phyloP scores from a whole-genome alignment of 2,797 vertebrate species.

The Pantherophis vulpinus region DNA sequence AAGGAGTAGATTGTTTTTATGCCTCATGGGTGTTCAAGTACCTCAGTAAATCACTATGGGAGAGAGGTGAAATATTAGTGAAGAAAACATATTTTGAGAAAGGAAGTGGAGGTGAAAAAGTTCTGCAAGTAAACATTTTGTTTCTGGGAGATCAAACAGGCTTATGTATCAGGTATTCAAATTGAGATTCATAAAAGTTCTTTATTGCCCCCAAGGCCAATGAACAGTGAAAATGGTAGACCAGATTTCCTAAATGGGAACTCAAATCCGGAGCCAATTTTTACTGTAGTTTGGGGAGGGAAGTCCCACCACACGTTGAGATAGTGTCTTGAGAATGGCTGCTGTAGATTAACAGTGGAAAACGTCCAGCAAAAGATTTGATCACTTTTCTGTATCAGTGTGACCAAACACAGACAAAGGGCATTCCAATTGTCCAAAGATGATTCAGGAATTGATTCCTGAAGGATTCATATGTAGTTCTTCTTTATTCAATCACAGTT shows the following conservation, averaged over 20 bases:
- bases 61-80: background rate
- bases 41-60: background rate
- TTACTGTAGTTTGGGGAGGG: background rate
- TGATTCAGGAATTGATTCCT: background rate
- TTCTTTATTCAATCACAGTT: background rate
- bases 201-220: background rate
- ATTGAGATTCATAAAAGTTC: background rate
- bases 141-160: background rate
- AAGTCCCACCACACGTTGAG: background rate
- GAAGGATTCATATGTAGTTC: background rate
- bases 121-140: background rate
- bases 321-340: background rate
- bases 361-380: background rate
- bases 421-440: background rate
- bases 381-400: background rate
- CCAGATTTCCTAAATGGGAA: background rate
- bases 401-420: background rate
- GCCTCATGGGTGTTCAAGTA: background rate
- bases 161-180: background rate
- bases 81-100: background rate
- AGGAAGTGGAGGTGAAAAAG: background rate
- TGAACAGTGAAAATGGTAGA: background rate
- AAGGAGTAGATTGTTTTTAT: slow-evolving; percentile 18
- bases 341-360: background rate
- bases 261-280: background rate